phyloP scores from a whole-genome alignment of 1,140 invertebrate genomes.

The Hyles euphorbiae region DNA sequence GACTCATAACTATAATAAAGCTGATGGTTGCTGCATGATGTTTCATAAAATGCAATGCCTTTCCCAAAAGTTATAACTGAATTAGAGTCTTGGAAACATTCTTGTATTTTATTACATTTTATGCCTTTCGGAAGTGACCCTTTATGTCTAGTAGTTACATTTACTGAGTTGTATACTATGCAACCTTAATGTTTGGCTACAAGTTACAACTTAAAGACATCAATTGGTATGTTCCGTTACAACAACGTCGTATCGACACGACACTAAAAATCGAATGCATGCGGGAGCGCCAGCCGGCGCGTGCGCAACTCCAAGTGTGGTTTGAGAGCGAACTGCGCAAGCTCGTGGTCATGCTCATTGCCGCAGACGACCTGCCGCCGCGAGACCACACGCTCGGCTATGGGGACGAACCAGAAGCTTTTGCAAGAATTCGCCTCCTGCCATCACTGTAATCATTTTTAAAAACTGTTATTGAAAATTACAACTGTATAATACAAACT shows the following conservation, averaged over 20 bases:
- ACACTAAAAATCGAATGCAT: conserved; percentile 68
- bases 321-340: conserved; percentile 89
- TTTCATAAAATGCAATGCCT: conserved; percentile 47
- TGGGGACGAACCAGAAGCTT: conserved; percentile 86
- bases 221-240: not conserved
- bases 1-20: conserved; percentile 31
- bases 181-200: conserved; percentile 10
- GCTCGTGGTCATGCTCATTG: conserved; percentile 87
- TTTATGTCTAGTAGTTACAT: conserved; percentile 23
- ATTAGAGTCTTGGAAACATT: conserved; percentile 34
- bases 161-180: conserved; percentile 21
- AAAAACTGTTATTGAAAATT: not conserved
- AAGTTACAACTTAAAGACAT: not conserved
- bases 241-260: not conserved
- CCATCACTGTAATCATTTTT: conserved; percentile 83
- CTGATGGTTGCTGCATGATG: conserved; percentile 64
- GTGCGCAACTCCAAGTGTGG: conserved; percentile 90
- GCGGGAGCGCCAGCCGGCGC: conserved; percentile 83
- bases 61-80: conserved; percentile 38
- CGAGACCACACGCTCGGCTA: conserved; percentile 85
- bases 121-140: conserved; percentile 26
- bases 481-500: not conserved
- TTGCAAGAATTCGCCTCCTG: conserved; percentile 85
- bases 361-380: conserved; percentile 86
- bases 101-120: conserved; percentile 30